Percentiles rank a stretch among this genome's conserved stretches.
These are phyloP conservation scores for Temnothorax nylanderi DNA, from an alignment of 1,140 invertebrate species.

Conservation along the genomic window DNA sequence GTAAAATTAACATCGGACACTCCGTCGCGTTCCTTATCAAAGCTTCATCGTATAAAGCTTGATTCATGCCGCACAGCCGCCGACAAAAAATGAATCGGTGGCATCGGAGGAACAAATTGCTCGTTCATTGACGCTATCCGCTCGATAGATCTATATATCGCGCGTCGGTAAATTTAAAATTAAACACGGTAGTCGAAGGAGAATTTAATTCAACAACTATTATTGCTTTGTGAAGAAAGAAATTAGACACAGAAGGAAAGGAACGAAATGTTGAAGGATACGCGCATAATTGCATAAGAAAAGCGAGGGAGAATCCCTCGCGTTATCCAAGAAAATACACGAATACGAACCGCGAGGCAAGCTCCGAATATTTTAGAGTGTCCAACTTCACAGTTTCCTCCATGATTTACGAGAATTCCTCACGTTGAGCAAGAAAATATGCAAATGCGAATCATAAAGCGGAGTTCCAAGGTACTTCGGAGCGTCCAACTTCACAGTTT, in stretches of 20 bases:
- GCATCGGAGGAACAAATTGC: constrained; percentile 4
- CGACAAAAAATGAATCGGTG: constrained; percentile 2
- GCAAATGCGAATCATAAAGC: not conserved
- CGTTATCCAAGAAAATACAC: not conserved
- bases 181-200: not conserved
- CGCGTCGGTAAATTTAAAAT: not conserved
- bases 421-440: not conserved
- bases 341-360: not conserved
- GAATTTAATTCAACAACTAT: constrained; percentile 6
- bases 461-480: not conserved
- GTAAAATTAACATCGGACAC: constrained; percentile 60
- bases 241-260: no score
- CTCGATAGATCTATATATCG: not conserved
- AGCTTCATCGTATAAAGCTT: constrained; percentile 32
- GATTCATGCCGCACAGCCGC: constrained; percentile 19
- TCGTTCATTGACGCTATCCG: not conserved
- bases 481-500: not conserved
- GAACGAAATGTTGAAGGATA: not conserved
- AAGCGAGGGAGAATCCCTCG: not conserved
- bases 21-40: constrained; percentile 46
- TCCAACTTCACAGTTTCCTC: not conserved
- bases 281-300: not conserved
- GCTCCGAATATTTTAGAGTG: constrained; percentile 17
- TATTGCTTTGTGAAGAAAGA: no score
- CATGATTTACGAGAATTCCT: constrained; percentile 22